Evolutionary conservation across 2,797 vertebrate species (phyloP), one percentile per base, ranked within the genome.

Genomic region (Liparis tanakae): DNA sequence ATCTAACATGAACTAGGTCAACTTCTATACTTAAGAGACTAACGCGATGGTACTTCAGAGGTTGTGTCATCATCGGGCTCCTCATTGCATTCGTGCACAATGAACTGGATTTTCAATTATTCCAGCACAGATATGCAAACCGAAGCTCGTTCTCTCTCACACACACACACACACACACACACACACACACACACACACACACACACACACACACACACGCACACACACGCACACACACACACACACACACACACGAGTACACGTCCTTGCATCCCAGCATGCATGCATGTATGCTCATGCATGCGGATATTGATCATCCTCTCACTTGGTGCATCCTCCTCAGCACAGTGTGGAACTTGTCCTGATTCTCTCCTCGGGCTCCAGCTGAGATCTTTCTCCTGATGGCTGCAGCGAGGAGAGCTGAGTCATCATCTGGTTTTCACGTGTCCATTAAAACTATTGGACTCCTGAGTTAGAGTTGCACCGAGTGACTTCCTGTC

Each of bases 381-480:
- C 34, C 37, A 36, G 34, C 33, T 55, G 41, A 59, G 18, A 48
- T 67, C 33, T 81, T 71, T 77, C 74, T 79, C 57, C 34, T 10
- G 44, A 57, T 48, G 70, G 6, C 30, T 59, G 13, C 59, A 70
- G 57, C 56, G 36, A 12, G 8, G 74, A 64, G 56, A 70, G 69
- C 73, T 73, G 75, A 91, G 83, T 93, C 90, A 92, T 87, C 57
- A 55, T 72, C 57, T 39, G 76, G 84, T 88, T 86, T 90, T 91
- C 82, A 91, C 85, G 82, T 86, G 77, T 86, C 86, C 91, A 92
- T 92, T 90, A 90, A 84, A 83, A 63, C 86, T 92, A 91, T 90
- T 90, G 87, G 81, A 82, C 57, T 61, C 69, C 50, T 86, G 89
- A 91, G 83, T 89, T 91, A 92, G 65, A 81, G 81, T 79, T 44